These are phyloP conservation scores for Sphinx pinastri DNA, from an alignment of 2,888 invertebrate genomes.

Conservation along the genomic window DNA sequence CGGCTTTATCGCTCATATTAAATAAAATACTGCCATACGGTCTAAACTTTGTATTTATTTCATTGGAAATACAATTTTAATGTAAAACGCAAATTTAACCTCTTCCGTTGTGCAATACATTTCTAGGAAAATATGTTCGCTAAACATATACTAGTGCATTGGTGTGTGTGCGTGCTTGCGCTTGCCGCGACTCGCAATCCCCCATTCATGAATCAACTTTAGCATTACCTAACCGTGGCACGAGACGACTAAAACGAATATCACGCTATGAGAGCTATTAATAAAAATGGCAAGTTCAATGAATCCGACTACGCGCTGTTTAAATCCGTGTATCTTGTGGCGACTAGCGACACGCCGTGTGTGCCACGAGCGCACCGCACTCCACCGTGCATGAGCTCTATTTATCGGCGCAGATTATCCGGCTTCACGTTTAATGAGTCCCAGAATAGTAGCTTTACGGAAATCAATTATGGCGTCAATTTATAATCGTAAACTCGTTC, in stretches of 20 bases:
- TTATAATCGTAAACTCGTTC: slow-evolving; percentile 57
- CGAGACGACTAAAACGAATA: slow-evolving; percentile 77
- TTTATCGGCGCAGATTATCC: slow-evolving; percentile 54
- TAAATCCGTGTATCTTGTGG: slow-evolving; percentile 65
- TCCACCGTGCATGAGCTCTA: slow-evolving; percentile 27
- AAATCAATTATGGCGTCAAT: slow-evolving; percentile 63
- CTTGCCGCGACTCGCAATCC: slow-evolving; percentile 62
- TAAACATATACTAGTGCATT: slow-evolving; percentile 70
- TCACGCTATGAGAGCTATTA: slow-evolving; percentile 76
- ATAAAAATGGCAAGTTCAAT: slow-evolving; percentile 81
- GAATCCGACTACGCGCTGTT: slow-evolving; percentile 69
- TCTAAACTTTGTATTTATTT: slow-evolving; percentile 1
- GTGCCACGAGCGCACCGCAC: neutral
- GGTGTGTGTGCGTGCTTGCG: slow-evolving; percentile 56
- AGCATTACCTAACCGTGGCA: slow-evolving; percentile 76
- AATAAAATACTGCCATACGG: neutral
- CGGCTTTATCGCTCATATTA: slow-evolving; percentile 8
- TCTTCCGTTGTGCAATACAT: slow-evolving; percentile 76
- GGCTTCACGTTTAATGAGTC: slow-evolving; percentile 50
- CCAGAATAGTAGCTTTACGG: slow-evolving; percentile 55
- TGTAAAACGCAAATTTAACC: slow-evolving; percentile 60
- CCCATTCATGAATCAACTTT: slow-evolving; percentile 83
- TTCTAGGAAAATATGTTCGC: slow-evolving; percentile 74
- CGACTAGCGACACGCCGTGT: slow-evolving; percentile 49
- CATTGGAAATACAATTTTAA: slow-evolving; percentile 36